Evolutionary conservation across 2,113 vertebrate species (phyloP).

Genomic region (Daboia siamensis): DNA sequence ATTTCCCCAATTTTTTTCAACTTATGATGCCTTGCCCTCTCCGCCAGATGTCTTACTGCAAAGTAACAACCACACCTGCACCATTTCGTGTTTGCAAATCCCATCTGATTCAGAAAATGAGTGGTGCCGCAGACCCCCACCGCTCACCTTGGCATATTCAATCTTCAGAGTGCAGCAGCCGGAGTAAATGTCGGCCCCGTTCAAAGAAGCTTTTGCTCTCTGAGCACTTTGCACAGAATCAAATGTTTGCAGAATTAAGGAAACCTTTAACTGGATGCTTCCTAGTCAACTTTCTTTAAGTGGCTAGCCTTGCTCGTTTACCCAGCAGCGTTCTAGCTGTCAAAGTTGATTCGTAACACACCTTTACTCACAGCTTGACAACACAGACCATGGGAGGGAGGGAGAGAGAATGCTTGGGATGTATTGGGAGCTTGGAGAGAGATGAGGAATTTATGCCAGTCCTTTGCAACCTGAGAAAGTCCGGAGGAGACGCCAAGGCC

Average conservation of each 20-base stretch:
- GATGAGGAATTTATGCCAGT: too few species aligned
- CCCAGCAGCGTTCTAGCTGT: too few species aligned
- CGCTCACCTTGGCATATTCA: slow-evolving; percentile 90
- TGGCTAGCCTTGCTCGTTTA: not conserved
- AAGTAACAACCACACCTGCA: not conserved
- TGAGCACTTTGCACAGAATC: slow-evolving; percentile 94
- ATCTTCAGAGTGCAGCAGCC: slow-evolving; percentile 96
- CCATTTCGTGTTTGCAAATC: not conserved
- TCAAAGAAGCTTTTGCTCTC: slow-evolving; percentile 92
- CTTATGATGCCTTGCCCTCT: not conserved
- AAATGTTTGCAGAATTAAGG: slow-evolving; percentile 81
- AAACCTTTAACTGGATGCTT: not conserved
- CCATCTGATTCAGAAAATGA: not conserved
- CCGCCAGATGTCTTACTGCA: too few species aligned
- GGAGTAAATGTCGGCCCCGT: slow-evolving; percentile 94
- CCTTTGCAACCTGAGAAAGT: too few species aligned
- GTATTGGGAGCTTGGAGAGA: too few species aligned
- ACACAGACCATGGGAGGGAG: too few species aligned
- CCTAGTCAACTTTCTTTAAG: too few species aligned
- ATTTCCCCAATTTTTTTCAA: not conserved
- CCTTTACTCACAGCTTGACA: too few species aligned
- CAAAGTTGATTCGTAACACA: too few species aligned
- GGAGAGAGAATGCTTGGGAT: too few species aligned
- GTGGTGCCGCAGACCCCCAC: too few species aligned
- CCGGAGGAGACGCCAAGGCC: too few species aligned